phyloP scores from a whole-genome alignment of 2,888 invertebrate genomes.

The Helicoverpa assulta region DNA sequence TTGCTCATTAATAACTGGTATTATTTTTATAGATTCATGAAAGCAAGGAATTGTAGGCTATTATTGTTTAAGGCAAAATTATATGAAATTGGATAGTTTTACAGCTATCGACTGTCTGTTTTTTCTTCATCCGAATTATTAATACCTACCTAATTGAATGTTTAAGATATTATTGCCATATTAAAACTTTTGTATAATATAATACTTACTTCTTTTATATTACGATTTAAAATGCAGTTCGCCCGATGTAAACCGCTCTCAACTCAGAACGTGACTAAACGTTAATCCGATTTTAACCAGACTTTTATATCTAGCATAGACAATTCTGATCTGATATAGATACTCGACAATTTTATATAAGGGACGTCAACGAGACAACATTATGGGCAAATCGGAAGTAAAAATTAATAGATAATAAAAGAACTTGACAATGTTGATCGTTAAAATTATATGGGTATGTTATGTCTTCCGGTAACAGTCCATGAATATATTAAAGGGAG shows the following conservation, averaged over 20 bases:
- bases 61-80: too few relatives aligned
- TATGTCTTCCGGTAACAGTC: too few relatives aligned
- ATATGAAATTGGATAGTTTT: too few relatives aligned
- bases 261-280: conserved; percentile 3
- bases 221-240: background rate
- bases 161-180: too few relatives aligned
- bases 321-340: conserved; percentile 14
- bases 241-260: background rate
- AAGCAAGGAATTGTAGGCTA: too few relatives aligned
- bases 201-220: too few relatives aligned
- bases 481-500: too few relatives aligned
- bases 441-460: conserved; percentile 13
- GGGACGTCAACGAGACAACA: background rate
- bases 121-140: too few relatives aligned
- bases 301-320: background rate
- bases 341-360: background rate
- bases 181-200: too few relatives aligned
- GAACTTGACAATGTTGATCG: conserved; percentile 25
- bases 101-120: too few relatives aligned
- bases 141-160: too few relatives aligned
- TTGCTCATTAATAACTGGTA: background rate
- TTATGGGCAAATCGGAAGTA: conserved; percentile 43
- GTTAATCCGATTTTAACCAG: conserved; percentile 1
- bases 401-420: conserved; percentile 27
- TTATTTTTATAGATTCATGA: too few relatives aligned